These are phyloP conservation scores for Garra rufa DNA, from an alignment of 2,113 vertebrate species.

Conservation along the genomic window DNA sequence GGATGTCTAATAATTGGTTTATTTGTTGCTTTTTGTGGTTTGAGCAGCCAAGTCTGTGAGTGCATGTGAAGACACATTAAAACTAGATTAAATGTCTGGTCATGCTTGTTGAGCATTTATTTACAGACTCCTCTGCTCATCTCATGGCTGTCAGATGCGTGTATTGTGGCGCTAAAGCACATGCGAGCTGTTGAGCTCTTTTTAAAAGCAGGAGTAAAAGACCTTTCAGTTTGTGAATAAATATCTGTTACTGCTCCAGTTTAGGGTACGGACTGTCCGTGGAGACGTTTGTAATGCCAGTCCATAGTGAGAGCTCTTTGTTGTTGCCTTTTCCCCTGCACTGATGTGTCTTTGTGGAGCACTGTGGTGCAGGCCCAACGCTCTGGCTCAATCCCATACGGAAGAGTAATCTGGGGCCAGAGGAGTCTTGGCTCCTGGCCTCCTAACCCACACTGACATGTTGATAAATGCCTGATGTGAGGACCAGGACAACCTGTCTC, in stretches of 20 bases:
- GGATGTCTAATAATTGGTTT: background rate
- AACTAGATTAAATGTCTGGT: conserved; percentile 6
- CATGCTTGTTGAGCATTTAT: conserved; percentile 28
- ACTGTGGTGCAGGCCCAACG: conserved; percentile 31
- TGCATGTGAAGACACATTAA: background rate
- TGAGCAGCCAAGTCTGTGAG: background rate
- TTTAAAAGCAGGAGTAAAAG: conserved; percentile 27
- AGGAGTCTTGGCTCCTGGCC: conserved; percentile 64
- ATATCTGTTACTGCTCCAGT: conserved; percentile 40
- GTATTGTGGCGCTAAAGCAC: conserved; percentile 14
- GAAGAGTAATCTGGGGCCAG: conserved; percentile 55
- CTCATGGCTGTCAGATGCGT: conserved; percentile 1
- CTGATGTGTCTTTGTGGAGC: conserved; percentile 46
- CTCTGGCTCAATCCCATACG: conserved; percentile 55
- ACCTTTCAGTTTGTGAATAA: conserved; percentile 40
- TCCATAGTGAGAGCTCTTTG: conserved; percentile 42
- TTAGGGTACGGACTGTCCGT: conserved; percentile 30
- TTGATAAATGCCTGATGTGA: conserved; percentile 75
- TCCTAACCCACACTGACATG: conserved; percentile 73
- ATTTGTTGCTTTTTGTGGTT: background rate
- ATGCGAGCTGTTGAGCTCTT: conserved; percentile 1
- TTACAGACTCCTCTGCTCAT: conserved; percentile 15
- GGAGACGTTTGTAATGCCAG: conserved; percentile 33
- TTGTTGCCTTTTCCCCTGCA: conserved; percentile 39
- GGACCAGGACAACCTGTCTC: conserved; percentile 66